These are phyloP conservation scores for Cheilosia variabilis DNA, from an alignment of 2,888 invertebrate species.

Conservation along the genomic window DNA sequence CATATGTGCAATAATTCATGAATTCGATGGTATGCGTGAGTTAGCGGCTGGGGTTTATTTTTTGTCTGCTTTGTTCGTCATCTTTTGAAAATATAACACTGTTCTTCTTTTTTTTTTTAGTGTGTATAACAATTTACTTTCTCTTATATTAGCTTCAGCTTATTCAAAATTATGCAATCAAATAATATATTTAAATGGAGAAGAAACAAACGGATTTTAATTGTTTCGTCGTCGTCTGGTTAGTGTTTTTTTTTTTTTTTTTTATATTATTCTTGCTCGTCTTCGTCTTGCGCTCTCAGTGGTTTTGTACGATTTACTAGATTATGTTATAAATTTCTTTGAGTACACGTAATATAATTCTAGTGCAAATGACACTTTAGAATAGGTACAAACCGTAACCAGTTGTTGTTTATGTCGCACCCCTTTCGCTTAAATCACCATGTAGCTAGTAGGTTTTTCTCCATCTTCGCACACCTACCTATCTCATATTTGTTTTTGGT, in stretches of 20 bases:
- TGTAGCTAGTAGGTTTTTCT: constrained; percentile 6
- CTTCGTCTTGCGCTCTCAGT: constrained; percentile 12
- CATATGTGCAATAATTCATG: constrained; percentile 58
- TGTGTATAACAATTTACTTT: constrained; percentile 75
- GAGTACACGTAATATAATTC: constrained; percentile 16
- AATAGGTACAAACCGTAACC: constrained; percentile 13
- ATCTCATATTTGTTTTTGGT: constrained; percentile 27
- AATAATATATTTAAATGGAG: constrained; percentile 50
- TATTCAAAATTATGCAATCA: constrained; percentile 74
- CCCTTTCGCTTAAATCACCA: background rate
- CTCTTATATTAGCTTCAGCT: constrained; percentile 63
- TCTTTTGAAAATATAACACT: constrained; percentile 75
- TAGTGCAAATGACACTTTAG: constrained; percentile 45
- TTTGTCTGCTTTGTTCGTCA: constrained; percentile 74
- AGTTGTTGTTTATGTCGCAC: constrained; percentile 53
- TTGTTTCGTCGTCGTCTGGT: background rate
- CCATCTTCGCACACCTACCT: constrained; percentile 2
- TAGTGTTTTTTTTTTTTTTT: background rate
- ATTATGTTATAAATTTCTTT: constrained; percentile 41
- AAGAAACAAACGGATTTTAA: constrained; percentile 25
- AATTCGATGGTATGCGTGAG: constrained; percentile 59
- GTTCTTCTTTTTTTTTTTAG: constrained; percentile 36
- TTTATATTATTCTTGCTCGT: background rate
- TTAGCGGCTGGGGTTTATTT: constrained; percentile 75
- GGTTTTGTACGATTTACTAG: background rate